Evolutionary conservation across 1,140 invertebrate species (phyloP).

Genomic region (Sitophilus oryzae): DNA sequence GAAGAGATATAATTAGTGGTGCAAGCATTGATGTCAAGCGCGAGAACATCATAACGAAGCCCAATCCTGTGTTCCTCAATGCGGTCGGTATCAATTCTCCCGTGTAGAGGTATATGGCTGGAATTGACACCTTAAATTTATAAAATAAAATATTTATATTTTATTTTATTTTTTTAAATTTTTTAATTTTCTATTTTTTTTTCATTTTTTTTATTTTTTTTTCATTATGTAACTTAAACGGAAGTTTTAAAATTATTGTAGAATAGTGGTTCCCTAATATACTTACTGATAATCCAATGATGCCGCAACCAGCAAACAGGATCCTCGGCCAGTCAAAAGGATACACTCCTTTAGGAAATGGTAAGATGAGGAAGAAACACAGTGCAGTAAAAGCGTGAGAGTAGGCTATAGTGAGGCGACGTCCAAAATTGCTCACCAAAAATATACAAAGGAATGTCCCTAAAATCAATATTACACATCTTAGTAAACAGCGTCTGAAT

Average conservation of each 20-base stretch:
- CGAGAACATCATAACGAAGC: conserved; percentile 55
- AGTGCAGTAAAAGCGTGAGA: conserved; percentile 55
- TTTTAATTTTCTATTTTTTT: background rate
- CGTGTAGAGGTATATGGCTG: conserved; percentile 50
- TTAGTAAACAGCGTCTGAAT: background rate
- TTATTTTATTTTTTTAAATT: background rate
- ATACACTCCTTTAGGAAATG: conserved; percentile 43
- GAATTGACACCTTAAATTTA: conserved; percentile 31
- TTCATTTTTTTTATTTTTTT: background rate
- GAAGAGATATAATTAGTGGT: conserved; percentile 54
- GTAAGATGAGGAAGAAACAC: conserved; percentile 54
- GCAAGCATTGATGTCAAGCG: conserved; percentile 63
- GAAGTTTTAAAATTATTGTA: background rate
- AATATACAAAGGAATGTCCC: conserved; percentile 57
- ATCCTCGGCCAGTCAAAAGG: conserved; percentile 49
- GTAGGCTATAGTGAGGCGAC: conserved; percentile 55
- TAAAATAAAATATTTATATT: background rate
- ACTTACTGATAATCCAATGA: conserved; percentile 59
- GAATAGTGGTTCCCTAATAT: background rate
- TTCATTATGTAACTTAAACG: background rate
- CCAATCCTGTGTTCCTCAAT: conserved; percentile 59
- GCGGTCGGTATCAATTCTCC: conserved; percentile 65
- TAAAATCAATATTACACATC: background rate
- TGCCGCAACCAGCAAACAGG: conserved; percentile 57
- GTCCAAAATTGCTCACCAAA: conserved; percentile 56